Conservation (phyloP, 2,888 invertebrate species). For the Scaptomyza polygonia region DNA sequence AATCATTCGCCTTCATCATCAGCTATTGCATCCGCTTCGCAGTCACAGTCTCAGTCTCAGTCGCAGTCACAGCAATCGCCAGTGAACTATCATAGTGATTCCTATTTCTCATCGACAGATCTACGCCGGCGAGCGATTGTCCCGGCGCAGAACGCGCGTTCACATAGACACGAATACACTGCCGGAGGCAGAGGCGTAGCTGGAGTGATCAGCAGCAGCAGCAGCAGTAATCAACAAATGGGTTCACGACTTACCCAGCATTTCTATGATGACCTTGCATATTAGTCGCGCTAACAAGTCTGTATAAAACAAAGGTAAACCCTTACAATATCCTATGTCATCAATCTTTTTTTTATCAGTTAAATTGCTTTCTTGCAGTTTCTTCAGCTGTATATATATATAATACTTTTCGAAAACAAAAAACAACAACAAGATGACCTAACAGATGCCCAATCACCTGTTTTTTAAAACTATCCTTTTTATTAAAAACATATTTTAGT, state of each 20-base stretch:
- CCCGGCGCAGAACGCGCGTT: conserved; percentile 74
- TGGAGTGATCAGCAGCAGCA: conserved; percentile 38
- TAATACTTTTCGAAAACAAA: conserved; percentile 40
- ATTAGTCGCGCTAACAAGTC: conserved; percentile 62
- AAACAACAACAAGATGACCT: conserved; percentile 24
- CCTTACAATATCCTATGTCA: neutral
- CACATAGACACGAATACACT: conserved; percentile 78
- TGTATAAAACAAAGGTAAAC: conserved; percentile 44
- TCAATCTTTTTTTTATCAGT: neutral
- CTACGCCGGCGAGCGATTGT: conserved; percentile 81
- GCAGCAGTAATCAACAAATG: conserved; percentile 28
- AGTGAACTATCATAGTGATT: conserved; percentile 82
- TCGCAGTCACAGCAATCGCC: conserved; percentile 46
- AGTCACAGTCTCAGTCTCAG: conserved; percentile 39
- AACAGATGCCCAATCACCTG: conserved; percentile 40
- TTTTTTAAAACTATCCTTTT: conserved; percentile 36
- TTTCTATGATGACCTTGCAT: conserved; percentile 82
- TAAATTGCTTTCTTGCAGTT: conserved; percentile 50
- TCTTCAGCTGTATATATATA: conserved; percentile 78
- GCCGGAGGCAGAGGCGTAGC: conserved; percentile 60
- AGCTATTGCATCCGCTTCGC: conserved; percentile 60
- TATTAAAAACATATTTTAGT: conserved; percentile 42
- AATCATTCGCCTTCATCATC: conserved; percentile 62
- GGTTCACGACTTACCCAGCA: conserved; percentile 78
- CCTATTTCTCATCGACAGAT: conserved; percentile 84